Percentiles rank a stretch among this genome's conserved stretches.
These are phyloP conservation scores for Esox masquinongy DNA, from an alignment of 2,797 vertebrate species.

Conservation along the genomic window DNA sequence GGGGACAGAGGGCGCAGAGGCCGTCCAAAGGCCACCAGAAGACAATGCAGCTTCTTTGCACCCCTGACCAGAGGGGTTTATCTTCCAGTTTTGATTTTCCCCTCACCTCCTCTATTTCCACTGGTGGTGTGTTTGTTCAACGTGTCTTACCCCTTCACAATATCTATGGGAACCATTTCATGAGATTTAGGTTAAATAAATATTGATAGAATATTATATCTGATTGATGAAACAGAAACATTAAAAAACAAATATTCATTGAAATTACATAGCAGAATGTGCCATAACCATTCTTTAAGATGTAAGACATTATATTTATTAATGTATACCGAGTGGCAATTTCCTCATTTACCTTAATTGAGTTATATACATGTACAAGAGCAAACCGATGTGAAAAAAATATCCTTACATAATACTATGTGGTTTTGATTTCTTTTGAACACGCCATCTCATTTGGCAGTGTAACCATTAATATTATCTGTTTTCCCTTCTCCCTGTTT, in stretches of 20 bases:
- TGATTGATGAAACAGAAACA: background rate
- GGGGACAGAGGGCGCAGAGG: too few species aligned
- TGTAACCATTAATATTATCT: constrained; percentile 49
- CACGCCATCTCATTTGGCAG: constrained; percentile 50
- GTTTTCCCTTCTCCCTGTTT: constrained; percentile 33
- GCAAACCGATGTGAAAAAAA: constrained; percentile 36
- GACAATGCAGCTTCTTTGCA: too few species aligned
- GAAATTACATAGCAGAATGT: background rate
- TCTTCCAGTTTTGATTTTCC: too few species aligned
- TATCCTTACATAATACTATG: constrained; percentile 44
- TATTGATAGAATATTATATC: background rate
- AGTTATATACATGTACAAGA: background rate
- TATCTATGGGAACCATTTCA: background rate
- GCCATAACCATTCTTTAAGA: background rate
- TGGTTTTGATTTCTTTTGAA: constrained; percentile 43
- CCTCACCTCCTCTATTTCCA: too few species aligned
- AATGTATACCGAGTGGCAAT: background rate
- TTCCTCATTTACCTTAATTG: background rate
- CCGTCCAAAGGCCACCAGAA: too few species aligned
- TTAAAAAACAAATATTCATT: background rate
- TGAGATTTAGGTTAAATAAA: background rate
- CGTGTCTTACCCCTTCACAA: too few species aligned
- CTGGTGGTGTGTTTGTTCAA: too few species aligned
- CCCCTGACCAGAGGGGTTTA: too few species aligned
- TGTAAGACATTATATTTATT: background rate